A percentile compares a stretch with the other conserved stretches of the same genome.
These are phyloP conservation scores for Ascidia mentula DNA, from an alignment of 23 tunicate species.

Conservation along the genomic window DNA sequence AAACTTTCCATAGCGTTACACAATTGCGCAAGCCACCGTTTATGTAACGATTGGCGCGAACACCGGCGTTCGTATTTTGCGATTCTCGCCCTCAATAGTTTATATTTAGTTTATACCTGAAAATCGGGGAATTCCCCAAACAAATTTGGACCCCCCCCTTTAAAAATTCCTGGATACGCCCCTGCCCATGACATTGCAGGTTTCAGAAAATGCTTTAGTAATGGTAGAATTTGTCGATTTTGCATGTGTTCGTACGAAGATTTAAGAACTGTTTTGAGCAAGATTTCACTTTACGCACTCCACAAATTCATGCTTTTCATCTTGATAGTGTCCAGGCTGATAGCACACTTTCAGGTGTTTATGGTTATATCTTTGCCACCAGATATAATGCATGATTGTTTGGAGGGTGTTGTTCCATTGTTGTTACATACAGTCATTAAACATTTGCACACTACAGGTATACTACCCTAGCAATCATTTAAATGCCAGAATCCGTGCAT, in stretches of 20 bases:
- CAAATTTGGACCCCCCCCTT: no score
- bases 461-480: background rate
- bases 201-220: conserved; percentile 35
- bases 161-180: no score
- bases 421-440: background rate
- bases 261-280: background rate
- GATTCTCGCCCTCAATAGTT: no score
- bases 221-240: conserved; percentile 29
- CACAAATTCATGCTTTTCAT: background rate
- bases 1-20: no score
- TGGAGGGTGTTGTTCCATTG: background rate
- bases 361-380: conserved; percentile 9
- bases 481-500: background rate
- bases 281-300: conserved; percentile 24
- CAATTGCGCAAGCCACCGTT: no score
- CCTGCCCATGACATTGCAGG: conserved; percentile 19
- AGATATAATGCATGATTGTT: conserved; percentile 19
- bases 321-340: background rate
- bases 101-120: no score
- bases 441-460: background rate
- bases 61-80: no score
- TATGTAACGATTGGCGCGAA: no score
- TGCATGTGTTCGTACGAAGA: conserved; percentile 26
- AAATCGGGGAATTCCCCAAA: no score
- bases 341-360: background rate